phyloP scores from a whole-genome alignment of 2,113 vertebrate species.

The Leptodactylus fuscus region DNA sequence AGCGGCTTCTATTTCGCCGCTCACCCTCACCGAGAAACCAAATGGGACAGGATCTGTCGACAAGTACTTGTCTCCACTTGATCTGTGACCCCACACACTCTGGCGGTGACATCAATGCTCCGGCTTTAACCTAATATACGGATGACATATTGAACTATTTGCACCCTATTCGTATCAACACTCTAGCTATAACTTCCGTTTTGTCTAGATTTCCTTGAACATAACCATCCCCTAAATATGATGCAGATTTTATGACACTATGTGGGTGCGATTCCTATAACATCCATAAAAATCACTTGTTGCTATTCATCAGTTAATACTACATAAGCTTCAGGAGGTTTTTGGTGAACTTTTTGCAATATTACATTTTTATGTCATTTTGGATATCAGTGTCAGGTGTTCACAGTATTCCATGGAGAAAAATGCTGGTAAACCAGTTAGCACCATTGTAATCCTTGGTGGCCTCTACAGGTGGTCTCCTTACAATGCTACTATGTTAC shows the following conservation, averaged over 20 bases:
- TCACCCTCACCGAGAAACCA: background rate
- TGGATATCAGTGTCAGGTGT: background rate
- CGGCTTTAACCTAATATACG: background rate
- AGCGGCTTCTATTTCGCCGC: background rate
- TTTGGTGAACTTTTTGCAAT: no score
- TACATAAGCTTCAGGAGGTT: background rate
- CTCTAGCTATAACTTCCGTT: no score
- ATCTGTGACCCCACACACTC: constrained; percentile 36
- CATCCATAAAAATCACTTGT: background rate
- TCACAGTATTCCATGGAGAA: no score
- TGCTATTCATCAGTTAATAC: background rate
- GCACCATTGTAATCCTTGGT: constrained; percentile 5
- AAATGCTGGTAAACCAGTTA: no score
- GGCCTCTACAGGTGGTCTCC: background rate
- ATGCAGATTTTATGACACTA: background rate
- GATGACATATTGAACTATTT: background rate
- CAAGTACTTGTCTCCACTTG: constrained; percentile 28
- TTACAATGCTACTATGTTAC: background rate
- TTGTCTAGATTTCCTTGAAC: background rate
- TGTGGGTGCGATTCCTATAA: background rate
- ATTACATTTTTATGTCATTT: no score
- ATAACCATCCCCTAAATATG: background rate
- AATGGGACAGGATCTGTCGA: constrained; percentile 38
- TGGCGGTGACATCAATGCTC: constrained; percentile 11
- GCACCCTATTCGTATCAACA: background rate